Conservation (phyloP, 2,888 invertebrate genomes). For the Pedicia rivosa region DNA sequence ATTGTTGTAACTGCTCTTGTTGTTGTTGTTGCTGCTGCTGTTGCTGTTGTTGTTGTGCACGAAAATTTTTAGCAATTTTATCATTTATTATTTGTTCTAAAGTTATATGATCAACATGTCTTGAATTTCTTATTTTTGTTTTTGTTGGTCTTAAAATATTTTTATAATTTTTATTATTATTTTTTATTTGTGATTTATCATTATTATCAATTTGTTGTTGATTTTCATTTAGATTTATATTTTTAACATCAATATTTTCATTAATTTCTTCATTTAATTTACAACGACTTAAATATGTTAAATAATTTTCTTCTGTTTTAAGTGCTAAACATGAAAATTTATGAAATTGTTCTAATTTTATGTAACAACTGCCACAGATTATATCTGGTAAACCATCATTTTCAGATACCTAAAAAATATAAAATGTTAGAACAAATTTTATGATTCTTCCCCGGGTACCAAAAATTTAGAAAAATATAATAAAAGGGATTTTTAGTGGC, state of each 20-base stretch:
- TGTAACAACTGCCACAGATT: slow-evolving; percentile 9
- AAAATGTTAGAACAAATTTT: no score
- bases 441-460: no score
- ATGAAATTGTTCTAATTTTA: slow-evolving; percentile 8
- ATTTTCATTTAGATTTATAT: neutral
- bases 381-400: slow-evolving; percentile 8
- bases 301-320: slow-evolving; percentile 7
- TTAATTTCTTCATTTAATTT: slow-evolving; percentile 1
- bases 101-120: slow-evolving; percentile 9
- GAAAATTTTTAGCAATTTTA: slow-evolving; percentile 9
- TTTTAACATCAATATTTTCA: neutral
- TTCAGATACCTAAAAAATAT: slow-evolving; percentile 1
- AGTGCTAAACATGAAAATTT: slow-evolving; percentile 7
- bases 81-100: slow-evolving; percentile 10
- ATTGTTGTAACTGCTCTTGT: neutral
- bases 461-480: no score
- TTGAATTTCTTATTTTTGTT: slow-evolving; percentile 6
- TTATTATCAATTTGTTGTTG: neutral
- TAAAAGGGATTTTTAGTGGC: no score
- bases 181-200: neutral
- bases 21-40: neutral
- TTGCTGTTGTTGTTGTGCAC: neutral
- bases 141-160: neutral
- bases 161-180: slow-evolving; percentile 4
- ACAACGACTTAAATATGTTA: slow-evolving; percentile 5